These are phyloP conservation scores for Microctonus aethiopoides DNA, from an alignment of 2,888 invertebrate genomes.

Conservation along the genomic window DNA sequence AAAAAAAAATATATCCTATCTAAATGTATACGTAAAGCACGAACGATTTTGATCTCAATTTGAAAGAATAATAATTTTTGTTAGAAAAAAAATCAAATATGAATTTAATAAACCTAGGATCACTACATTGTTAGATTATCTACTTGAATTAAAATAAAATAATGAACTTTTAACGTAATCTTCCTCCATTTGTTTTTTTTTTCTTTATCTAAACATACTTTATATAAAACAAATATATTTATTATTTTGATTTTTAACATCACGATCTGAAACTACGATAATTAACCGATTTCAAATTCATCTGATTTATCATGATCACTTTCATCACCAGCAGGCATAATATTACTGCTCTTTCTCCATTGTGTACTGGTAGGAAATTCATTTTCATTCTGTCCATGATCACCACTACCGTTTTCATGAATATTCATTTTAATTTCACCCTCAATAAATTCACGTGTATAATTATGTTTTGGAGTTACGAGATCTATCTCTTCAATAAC, in stretches of 20 bases:
- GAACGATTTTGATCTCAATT: not conserved
- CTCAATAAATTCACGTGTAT: constrained; percentile 40
- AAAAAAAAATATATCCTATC: not conserved
- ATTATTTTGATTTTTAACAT: not conserved
- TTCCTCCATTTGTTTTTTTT: not conserved
- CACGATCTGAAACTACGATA: not conserved
- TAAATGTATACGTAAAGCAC: not conserved
- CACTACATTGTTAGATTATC: too few species aligned
- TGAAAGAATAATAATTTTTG: not conserved
- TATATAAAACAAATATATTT: not conserved
- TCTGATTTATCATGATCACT: constrained; percentile 47
- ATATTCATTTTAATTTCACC: constrained; percentile 38
- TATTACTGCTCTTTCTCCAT: not conserved
- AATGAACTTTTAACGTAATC: too few species aligned
- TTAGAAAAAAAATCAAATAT: too few species aligned
- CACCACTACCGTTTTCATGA: constrained; percentile 22
- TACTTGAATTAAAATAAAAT: too few species aligned
- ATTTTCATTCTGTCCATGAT: constrained; percentile 23
- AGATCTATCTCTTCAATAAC: constrained; percentile 48
- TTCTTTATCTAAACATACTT: constrained; percentile 13
- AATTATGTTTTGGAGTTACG: constrained; percentile 46
- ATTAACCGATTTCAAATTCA: constrained; percentile 40
- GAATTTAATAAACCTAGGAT: too few species aligned
- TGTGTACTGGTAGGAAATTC: constrained; percentile 20
- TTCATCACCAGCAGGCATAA: constrained; percentile 51